Evolutionary conservation across 64 coral and sea anemone genomes (phyloP), one percentile per base, ranked within the genome.

Genomic region (Porites australiensis): DNA sequence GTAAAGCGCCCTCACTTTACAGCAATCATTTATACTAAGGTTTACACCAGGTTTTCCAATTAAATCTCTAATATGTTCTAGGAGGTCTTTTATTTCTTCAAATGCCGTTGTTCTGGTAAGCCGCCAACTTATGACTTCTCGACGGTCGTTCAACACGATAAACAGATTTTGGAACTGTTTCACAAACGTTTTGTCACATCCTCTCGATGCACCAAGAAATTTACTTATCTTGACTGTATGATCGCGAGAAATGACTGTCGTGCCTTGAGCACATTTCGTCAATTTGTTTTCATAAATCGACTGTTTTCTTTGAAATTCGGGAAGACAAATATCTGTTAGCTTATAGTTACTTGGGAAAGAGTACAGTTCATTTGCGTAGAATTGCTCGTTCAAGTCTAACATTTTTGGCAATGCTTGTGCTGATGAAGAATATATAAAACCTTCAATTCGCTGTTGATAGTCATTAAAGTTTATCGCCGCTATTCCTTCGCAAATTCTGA

Each of bases 161-260:
- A 83, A 94, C 45, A 94, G 27, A 77, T 94, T 94, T 45, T 83
- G 11, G 65, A 94, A 94, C 50, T 94, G 87, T 23, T 81, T 70
- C 6, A 94, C 87, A 50, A 75, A 81, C 64, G 23, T 77, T 50
- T 51, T 20, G 71, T 94, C 87, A 58, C 9, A 19, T 6, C 44
- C 4, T 16, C 86, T 64, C 21, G 27, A 64, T 55, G 81, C 88
- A 11, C 93, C 78, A 47, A 95, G 86, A 64, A 87, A 89, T 59
- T 95, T 95, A 16, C 89, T 90, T 43, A 91, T 78, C 45, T 88
- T 95, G 50, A 95, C 74, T 7, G 88, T 91, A 75, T 91, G 89
- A 14, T 95, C 94, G 87, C 89, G 91, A 4, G 93, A 77, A 59
- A 94, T 58, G 16, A 94, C 58, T 75, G 49, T 89, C 22, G 77